Base-by-base conservation (phyloP, 2,888 invertebrate species). In the Leptinotarsa haldemani region DNA sequence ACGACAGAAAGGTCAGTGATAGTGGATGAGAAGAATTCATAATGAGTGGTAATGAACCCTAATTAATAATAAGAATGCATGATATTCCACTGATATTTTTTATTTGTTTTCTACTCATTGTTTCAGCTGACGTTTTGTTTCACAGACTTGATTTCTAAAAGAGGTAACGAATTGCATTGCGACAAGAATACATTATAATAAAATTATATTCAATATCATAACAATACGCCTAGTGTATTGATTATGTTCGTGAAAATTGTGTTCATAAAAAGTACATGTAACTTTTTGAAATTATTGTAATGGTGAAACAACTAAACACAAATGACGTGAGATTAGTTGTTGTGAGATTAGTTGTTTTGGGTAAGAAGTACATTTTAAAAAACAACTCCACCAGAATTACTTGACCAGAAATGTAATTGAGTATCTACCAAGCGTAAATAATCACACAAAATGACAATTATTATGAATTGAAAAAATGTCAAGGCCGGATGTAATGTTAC, bases 1-100 rank as follows among this genome's bases (percentile, higher is more conserved):
- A 61, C 30, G n/a, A 61, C 61, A 68, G 63, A 65, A 69, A 73
- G 73, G 73, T 73, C 69, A 64, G 69, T 56, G 73, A 73, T 69
- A 73, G 73, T 69, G 46, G 46, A 72, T 63, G 50, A 72, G 68
- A 65, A 56, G 64, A 69, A 69, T 73, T 69, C 56, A n/a, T 69
- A 69, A 73, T 53, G 20, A 70, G 48, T 56, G 73, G 65, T 73
- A 69, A 69, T 56, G 69, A 73, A 73, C 73, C 56, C 56, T 66
- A 68, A 63, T 46, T 18, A 65, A 46, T 58, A 40, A 63, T 56
- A 73, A 73, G 65, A 73, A 69, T 56, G 56, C 25, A 65, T 73
- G 65, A 56, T 73, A 69, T 65, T 56, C 25, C 56, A 13, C 20
- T 22, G 56, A 15, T 13, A 56, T 16, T 53, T 5, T 30, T 64